phyloP scores from a whole-genome alignment of 2,888 invertebrate genomes.

The Chloroclystis v-ata region DNA sequence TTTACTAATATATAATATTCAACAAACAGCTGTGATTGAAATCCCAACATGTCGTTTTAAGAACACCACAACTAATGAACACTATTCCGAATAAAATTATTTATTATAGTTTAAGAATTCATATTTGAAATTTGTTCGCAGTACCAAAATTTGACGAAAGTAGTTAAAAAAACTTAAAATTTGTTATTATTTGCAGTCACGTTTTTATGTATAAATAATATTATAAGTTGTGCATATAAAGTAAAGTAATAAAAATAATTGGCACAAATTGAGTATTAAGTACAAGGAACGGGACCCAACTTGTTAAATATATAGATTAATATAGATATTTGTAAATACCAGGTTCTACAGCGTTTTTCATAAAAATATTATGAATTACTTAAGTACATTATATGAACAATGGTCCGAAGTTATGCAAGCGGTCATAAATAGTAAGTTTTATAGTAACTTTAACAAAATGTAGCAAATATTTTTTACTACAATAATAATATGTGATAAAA shows the following conservation, averaged over 20 bases:
- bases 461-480: no score
- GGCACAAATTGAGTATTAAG: slow-evolving; percentile 66
- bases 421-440: no score
- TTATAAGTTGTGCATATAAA: slow-evolving; percentile 36
- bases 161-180: background rate
- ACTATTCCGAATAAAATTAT: slow-evolving; percentile 36
- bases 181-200: slow-evolving; percentile 8
- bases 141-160: background rate
- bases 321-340: no score
- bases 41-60: slow-evolving; percentile 44
- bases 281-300: slow-evolving; percentile 41
- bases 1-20: slow-evolving; percentile 27
- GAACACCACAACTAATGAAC: slow-evolving; percentile 57
- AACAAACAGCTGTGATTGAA: slow-evolving; percentile 39
- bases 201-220: slow-evolving; percentile 18
- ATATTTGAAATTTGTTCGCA: background rate
- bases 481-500: background rate
- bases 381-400: no score
- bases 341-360: no score
- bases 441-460: no score
- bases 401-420: no score
- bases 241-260: slow-evolving; percentile 43
- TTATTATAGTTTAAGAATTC: background rate
- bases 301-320: slow-evolving; percentile 2
- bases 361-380: no score